A percentile compares a stretch with the other conserved stretches of the same genome.
These are phyloP conservation scores for Paramacrobiotus metropolitanus DNA, from an alignment of 1,140 invertebrate genomes.

Conservation along the genomic window DNA sequence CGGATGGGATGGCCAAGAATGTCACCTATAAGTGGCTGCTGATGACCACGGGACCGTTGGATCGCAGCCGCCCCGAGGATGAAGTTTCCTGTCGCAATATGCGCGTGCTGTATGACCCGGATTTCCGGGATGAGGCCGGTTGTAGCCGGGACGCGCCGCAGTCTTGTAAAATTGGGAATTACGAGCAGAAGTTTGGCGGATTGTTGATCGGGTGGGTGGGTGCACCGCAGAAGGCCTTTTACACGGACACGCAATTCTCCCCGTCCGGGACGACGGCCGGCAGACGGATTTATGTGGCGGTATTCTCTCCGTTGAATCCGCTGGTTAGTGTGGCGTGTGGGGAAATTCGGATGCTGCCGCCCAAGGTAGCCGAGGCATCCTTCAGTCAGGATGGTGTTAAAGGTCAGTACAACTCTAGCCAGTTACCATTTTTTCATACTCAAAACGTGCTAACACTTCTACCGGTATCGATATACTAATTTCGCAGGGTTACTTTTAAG, in stretches of 20 bases:
- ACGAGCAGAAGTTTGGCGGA: neutral
- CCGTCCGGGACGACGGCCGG: neutral
- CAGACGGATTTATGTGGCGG: neutral
- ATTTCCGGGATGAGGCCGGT: neutral
- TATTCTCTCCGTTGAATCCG: neutral
- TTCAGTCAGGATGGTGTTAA: neutral
- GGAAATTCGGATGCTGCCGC: neutral
- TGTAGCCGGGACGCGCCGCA: neutral
- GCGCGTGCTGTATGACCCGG: neutral
- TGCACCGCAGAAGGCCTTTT: neutral
- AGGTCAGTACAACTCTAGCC: no score
- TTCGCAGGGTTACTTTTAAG: no score
- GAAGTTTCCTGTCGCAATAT: neutral
- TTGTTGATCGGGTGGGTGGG: neutral
- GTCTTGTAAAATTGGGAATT: neutral
- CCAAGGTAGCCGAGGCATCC: neutral
- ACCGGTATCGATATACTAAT: no score
- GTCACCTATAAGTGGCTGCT: neutral
- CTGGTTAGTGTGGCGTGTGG: neutral
- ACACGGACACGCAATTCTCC: neutral
- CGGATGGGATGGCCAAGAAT: neutral
- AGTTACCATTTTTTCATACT: no score
- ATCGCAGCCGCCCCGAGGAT: neutral
- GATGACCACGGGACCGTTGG: slow-evolving; percentile 1
- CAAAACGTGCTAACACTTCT: no score